Conservation (phyloP, 2,797 vertebrate genomes). For the Silurus lanzhouensis region DNA sequence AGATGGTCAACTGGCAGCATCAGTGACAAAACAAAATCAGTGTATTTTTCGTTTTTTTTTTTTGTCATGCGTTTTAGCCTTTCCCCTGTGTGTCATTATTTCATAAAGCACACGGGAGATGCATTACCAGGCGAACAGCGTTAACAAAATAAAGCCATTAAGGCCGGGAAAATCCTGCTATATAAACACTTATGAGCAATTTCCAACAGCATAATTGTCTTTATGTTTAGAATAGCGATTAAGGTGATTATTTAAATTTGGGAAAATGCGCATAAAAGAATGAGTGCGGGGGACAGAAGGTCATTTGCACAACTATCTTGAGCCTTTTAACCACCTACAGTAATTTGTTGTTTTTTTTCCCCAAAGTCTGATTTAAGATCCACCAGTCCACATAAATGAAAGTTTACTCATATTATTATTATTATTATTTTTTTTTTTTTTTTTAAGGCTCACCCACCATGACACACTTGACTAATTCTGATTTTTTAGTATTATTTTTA, state of each 20-base stretch:
- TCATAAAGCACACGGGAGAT: constrained; percentile 24
- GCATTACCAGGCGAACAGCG: constrained; percentile 19
- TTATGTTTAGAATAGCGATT: neutral
- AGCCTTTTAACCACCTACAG: neutral
- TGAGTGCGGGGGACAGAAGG: neutral
- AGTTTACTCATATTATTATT: neutral
- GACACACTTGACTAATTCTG: neutral
- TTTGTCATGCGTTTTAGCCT: neutral
- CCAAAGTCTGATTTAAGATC: neutral
- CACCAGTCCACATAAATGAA: neutral
- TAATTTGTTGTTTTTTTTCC: neutral
- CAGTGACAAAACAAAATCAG: neutral
- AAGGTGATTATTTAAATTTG: neutral
- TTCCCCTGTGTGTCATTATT: constrained; percentile 17
- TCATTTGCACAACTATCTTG: neutral
- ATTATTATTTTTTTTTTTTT: constrained; percentile 14
- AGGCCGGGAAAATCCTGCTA: neutral
- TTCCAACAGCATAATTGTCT: constrained; percentile 6
- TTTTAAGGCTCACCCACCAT: constrained; percentile 35
- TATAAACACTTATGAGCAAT: constrained; percentile 21
- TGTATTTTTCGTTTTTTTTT: no score
- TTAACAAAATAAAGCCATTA: constrained; percentile 21
- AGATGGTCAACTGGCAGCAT: neutral
- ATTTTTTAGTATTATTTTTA: no score
- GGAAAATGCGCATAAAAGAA: neutral